Percentiles rank a stretch among this genome's conserved stretches.
phyloP scores from a whole-genome alignment of 2,113 vertebrate species.

The Triplophysa siluroides region DNA sequence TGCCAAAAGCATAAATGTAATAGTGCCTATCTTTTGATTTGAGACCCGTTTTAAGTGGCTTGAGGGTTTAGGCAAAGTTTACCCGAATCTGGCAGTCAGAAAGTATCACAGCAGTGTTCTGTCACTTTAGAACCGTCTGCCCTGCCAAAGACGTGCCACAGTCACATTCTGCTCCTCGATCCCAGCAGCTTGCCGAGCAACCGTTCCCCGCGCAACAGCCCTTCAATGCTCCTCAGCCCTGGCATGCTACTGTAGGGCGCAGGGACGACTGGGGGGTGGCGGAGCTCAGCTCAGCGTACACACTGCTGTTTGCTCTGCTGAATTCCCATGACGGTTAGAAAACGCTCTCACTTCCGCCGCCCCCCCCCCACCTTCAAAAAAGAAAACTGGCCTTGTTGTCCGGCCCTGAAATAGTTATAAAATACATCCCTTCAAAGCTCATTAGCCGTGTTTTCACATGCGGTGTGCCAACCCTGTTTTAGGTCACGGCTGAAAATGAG shows the following conservation, averaged over 20 bases:
- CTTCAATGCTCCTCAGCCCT: conserved; percentile 70
- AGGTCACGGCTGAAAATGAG: neutral
- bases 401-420: conserved; percentile 67
- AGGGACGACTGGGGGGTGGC: conserved; percentile 45
- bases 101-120: conserved; percentile 7
- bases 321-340: conserved; percentile 77
- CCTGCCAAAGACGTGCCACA: conserved; percentile 54
- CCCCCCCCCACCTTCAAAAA: conserved; percentile 32
- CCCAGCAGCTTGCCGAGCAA: conserved; percentile 68
- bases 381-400: conserved; percentile 75
- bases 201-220: conserved; percentile 72
- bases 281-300: conserved; percentile 72
- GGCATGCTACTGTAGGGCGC: conserved; percentile 69
- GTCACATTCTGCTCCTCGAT: conserved; percentile 67
- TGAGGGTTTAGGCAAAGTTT: neutral
- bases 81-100: conserved; percentile 35
- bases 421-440: conserved; percentile 70
- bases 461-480: conserved; percentile 51
- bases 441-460: conserved; percentile 70
- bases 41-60: neutral
- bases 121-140: conserved; percentile 48
- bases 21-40: conserved; percentile 12
- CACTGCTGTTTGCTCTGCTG: conserved; percentile 76
- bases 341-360: conserved; percentile 69
- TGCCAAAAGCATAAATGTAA: neutral